These are phyloP conservation scores for Sphenopsis melanotis DNA, from an alignment of 2,797 vertebrate species.

Conservation along the genomic window DNA sequence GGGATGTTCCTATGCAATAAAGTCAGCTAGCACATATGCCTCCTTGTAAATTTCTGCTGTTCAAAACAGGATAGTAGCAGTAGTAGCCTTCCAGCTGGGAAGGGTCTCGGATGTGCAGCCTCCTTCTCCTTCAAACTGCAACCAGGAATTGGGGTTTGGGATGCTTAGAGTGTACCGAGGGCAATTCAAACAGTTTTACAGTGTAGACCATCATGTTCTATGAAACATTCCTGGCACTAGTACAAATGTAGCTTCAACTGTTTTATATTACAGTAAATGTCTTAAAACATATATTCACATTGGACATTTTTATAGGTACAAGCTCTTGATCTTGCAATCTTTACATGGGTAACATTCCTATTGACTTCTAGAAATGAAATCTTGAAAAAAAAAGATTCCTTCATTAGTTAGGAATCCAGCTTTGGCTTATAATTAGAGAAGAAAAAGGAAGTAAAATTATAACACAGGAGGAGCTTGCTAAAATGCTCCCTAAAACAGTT, in stretches of 20 bases:
- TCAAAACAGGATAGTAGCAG: neutral
- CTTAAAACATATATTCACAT: neutral
- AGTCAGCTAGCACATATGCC: neutral
- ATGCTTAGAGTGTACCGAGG: neutral
- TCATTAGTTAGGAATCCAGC: slow-evolving; percentile 28
- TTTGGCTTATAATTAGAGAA: slow-evolving; percentile 14
- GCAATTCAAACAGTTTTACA: neutral
- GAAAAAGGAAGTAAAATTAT: slow-evolving; percentile 13
- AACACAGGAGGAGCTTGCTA: neutral
- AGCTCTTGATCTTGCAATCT: neutral
- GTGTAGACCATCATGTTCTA: neutral
- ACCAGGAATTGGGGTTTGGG: neutral
- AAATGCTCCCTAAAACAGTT: slow-evolving; percentile 15
- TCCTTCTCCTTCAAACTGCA: neutral
- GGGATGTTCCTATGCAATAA: neutral
- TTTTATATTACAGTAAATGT: neutral
- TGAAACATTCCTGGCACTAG: neutral
- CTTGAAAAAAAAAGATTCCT: neutral
- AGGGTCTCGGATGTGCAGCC: neutral
- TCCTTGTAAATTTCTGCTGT: neutral
- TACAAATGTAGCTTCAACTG: neutral
- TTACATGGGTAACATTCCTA: neutral
- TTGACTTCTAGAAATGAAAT: slow-evolving; percentile 10
- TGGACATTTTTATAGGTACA: neutral
- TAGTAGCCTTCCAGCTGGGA: neutral